phyloP scores from a whole-genome alignment of 2,113 vertebrate genomes.

The Thinocorus orbignyianus region DNA sequence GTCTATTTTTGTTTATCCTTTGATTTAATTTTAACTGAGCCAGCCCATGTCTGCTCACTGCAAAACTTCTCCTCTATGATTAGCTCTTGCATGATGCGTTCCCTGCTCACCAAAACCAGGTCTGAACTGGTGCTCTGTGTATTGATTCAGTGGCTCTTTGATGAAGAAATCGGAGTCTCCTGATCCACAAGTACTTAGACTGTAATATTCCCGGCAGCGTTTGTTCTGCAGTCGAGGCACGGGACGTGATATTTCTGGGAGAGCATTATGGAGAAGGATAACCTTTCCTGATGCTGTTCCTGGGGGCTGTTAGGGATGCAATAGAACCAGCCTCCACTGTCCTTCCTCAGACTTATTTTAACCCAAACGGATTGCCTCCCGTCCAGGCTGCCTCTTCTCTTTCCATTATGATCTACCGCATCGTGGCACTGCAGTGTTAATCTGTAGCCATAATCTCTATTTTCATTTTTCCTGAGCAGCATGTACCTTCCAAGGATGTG shows the following conservation, averaged over 20 bases:
- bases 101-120: background rate
- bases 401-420: background rate
- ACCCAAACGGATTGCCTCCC: background rate
- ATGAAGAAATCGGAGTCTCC: background rate
- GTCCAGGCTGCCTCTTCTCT: background rate
- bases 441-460: background rate
- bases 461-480: background rate
- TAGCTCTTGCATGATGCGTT: background rate
- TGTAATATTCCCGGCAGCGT: background rate
- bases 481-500: background rate
- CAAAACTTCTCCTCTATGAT: background rate
- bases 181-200: background rate
- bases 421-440: background rate
- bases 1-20: constrained; percentile 22
- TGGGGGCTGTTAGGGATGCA: background rate
- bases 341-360: background rate
- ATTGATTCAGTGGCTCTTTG: background rate
- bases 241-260: background rate
- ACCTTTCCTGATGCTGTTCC: background rate
- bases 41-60: background rate
- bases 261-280: background rate
- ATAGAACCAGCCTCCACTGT: background rate
- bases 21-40: constrained; percentile 19
- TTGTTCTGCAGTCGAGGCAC: background rate
- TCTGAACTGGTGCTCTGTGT: background rate